Base-by-base conservation (phyloP, 2,797 vertebrate species). In the Choloepus didactylus region DNA sequence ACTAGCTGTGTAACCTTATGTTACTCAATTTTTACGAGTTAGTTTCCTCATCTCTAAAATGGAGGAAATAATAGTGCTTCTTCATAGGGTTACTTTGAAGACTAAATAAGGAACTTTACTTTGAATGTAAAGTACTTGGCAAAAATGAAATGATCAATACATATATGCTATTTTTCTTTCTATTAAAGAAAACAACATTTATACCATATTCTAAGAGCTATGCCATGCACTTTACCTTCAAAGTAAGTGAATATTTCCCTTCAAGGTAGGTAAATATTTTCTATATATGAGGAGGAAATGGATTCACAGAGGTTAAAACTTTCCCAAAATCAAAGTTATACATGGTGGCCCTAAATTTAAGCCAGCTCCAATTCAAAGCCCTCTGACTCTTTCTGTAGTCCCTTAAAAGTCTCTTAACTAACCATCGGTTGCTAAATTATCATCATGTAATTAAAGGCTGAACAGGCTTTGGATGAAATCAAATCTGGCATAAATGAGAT, bases 271-370 rank as follows among this genome's bases (percentile, higher is more conserved):
- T 83, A n/a, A 38, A 16, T 18, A 51, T 91, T 93, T 87, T 91
- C 73, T 75, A 29, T 27, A 62, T 95, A 4, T 89, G 44, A 95
- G 46, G 29, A 82, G 54, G 41, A 96, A 93, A 86, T 19, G 27
- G 54, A 31, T 86, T 90, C 46, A 91, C 25, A 83, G 41, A 91
- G 51, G 46, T 91, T 96, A 95, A 91, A 94, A 87, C 35, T 81
- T 73, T 66, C 16, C 35, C 44, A 54, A 79, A 79, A 51, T 73
- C 2, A 95, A 89, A 95, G 10, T 76, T 27, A 75, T 35, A 76
- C 12, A 90, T 44, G 11, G 9, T 84, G 27, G 31, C 54, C 77
- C 56, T 95, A 95, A 94, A 82, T 21, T 82, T 41, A 93, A 94
- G 38, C 12, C 54, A 67, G 14, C 3, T 93, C 31, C 27, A 72